These are phyloP conservation scores for Mesocricetus auratus DNA, from an alignment of 2,113 vertebrate species.

Conservation along the genomic window DNA sequence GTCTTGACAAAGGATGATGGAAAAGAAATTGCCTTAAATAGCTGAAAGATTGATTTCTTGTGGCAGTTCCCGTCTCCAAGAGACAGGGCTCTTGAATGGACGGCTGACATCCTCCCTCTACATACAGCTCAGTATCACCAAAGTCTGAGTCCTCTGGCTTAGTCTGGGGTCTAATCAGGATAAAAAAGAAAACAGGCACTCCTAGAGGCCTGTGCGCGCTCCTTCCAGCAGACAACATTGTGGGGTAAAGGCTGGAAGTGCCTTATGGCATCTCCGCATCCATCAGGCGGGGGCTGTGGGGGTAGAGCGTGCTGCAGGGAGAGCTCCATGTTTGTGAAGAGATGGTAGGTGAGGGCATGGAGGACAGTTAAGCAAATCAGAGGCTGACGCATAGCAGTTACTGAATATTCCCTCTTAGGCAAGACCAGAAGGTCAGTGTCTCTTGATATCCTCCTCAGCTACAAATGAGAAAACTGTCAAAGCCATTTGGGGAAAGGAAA, in stretches of 20 bases:
- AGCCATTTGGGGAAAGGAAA: conserved; percentile 63
- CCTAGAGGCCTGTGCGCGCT: not conserved
- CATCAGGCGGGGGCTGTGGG: not conserved
- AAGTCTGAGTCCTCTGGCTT: conserved; percentile 58
- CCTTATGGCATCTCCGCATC: not conserved
- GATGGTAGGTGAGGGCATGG: not conserved
- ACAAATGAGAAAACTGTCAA: conserved; percentile 69
- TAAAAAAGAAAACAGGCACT: conserved; percentile 26
- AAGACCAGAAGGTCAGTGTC: conserved; percentile 69
- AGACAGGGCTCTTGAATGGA: conserved; percentile 71
- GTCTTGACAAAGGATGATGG: conserved; percentile 81
- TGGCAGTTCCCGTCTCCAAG: conserved; percentile 53
- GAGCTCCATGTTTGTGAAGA: conserved; percentile 3
- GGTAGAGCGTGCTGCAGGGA: not conserved
- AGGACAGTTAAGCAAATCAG: not conserved
- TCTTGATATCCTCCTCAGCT: conserved; percentile 59
- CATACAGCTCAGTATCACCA: conserved; percentile 58
- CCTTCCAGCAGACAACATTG: not conserved
- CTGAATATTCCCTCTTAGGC: conserved; percentile 71
- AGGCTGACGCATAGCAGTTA: conserved; percentile 41
- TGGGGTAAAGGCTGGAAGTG: not conserved
- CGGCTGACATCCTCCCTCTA: conserved; percentile 73
- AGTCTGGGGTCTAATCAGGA: conserved; percentile 61
- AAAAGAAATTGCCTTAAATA: conserved; percentile 83
- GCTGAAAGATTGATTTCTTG: conserved; percentile 81